These are phyloP conservation scores for Astyanax mexicanus DNA, from an alignment of 2,797 vertebrate genomes.

Conservation along the genomic window DNA sequence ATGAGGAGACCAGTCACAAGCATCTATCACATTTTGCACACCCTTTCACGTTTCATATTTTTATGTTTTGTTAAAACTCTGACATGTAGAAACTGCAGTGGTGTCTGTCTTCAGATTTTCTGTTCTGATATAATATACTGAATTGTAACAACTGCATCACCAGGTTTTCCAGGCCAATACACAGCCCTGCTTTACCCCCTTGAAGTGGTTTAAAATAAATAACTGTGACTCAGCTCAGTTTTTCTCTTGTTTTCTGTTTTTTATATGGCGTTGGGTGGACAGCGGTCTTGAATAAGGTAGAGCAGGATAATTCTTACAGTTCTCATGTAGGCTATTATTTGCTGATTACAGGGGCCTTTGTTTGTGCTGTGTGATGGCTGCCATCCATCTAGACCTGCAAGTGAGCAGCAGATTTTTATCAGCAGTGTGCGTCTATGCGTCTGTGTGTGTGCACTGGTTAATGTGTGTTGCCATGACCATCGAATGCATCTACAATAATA, in stretches of 20 bases:
- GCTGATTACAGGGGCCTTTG: slow-evolving; percentile 45
- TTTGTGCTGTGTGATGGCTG: slow-evolving; percentile 38
- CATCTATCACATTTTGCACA: too few species aligned
- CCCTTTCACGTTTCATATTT: too few species aligned
- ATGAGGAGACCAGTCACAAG: too few species aligned
- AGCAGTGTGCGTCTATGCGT: slow-evolving; percentile 7
- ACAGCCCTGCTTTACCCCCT: too few species aligned
- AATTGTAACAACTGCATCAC: too few species aligned
- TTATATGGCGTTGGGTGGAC: neutral
- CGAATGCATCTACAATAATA: slow-evolving; percentile 41
- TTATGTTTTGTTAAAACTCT: too few species aligned
- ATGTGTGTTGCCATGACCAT: slow-evolving; percentile 15
- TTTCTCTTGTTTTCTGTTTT: neutral
- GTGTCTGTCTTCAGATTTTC: too few species aligned
- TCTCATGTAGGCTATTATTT: slow-evolving; percentile 21
- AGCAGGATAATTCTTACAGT: slow-evolving; percentile 7
- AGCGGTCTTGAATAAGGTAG: slow-evolving; percentile 2
- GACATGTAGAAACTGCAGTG: too few species aligned
- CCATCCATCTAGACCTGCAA: slow-evolving; percentile 21
- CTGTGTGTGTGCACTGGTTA: neutral
- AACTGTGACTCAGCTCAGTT: neutral
- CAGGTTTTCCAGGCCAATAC: too few species aligned
- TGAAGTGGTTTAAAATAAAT: too few species aligned
- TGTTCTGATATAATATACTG: too few species aligned
- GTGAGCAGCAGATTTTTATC: slow-evolving; percentile 54